Conservation (phyloP, 2,888 invertebrate species). For the Himalopsyche japonica region DNA sequence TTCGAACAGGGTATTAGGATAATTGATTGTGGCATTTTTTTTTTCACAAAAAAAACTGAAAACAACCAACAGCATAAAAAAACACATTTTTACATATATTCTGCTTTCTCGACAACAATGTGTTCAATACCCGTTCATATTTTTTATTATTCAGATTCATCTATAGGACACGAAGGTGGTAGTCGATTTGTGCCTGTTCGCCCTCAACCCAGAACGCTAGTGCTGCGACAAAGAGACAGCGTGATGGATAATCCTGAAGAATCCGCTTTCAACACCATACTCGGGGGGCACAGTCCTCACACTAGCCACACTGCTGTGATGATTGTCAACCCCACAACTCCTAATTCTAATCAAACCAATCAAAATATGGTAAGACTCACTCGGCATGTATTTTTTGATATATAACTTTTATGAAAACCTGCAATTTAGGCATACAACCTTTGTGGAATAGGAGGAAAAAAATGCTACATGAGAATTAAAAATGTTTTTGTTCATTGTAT, state of each 20-base stretch:
- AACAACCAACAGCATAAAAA: no score
- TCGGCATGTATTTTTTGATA: neutral
- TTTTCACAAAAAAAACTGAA: no score
- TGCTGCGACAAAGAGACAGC: slow-evolving; percentile 37
- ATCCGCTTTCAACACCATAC: slow-evolving; percentile 19
- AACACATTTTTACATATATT: no score
- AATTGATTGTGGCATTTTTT: no score
- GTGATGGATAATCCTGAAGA: slow-evolving; percentile 30
- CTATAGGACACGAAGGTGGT: slow-evolving; percentile 55
- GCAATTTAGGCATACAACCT: no score
- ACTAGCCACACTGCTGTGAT: slow-evolving; percentile 60
- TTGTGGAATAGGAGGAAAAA: no score
- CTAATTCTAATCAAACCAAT: slow-evolving; percentile 48
- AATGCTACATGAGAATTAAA: no score
- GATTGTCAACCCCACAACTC: slow-evolving; percentile 60
- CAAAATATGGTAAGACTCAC: slow-evolving; percentile 19
- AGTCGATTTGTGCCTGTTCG: slow-evolving; percentile 60
- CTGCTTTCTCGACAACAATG: no score
- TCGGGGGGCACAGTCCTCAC: slow-evolving; percentile 54
- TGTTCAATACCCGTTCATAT: no score
- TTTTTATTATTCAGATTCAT: slow-evolving; percentile 50
- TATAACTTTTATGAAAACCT: no score
- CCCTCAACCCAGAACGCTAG: slow-evolving; percentile 55
- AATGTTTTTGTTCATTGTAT: neutral
- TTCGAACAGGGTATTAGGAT: no score